These are phyloP conservation scores for Polietes domitor DNA, from an alignment of 2,888 invertebrate species.

Conservation along the genomic window DNA sequence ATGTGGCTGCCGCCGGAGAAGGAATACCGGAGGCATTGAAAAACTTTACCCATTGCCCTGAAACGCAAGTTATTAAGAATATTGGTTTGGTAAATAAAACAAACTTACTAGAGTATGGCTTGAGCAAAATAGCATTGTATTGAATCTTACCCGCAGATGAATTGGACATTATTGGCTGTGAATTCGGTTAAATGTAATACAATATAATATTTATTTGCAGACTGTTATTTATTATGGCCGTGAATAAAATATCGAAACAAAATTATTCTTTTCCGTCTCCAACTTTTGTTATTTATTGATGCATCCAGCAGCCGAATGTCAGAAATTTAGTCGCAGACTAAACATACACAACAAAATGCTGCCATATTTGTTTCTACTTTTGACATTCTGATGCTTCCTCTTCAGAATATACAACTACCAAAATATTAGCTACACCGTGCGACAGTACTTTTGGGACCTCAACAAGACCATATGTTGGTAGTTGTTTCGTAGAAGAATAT, in stretches of 20 bases:
- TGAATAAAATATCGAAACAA: not conserved
- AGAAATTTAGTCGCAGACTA: not conserved
- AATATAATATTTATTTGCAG: not conserved
- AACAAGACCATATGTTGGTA: too few relatives aligned
- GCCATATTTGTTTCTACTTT: too few relatives aligned
- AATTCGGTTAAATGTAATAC: not conserved
- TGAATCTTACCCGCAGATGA: constrained; percentile 12
- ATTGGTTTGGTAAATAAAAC: not conserved
- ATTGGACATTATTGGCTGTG: not conserved
- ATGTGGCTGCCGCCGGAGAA: constrained; percentile 87
- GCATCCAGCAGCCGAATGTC: not conserved
- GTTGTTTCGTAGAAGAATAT: too few relatives aligned
- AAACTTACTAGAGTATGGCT: not conserved
- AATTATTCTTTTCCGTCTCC: not conserved
- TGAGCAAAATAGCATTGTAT: not conserved
- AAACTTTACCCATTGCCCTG: constrained; percentile 89
- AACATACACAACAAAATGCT: too few relatives aligned
- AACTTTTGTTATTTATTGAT: not conserved
- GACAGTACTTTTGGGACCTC: too few relatives aligned
- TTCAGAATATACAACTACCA: too few relatives aligned
- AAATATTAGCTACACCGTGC: too few relatives aligned
- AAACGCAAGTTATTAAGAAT: constrained; percentile 2
- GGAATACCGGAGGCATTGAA: constrained; percentile 93
- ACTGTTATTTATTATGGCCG: not conserved
- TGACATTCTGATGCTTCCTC: too few relatives aligned